phyloP scores from a whole-genome alignment of 2,888 invertebrate genomes.

The Tiliacea aurago region DNA sequence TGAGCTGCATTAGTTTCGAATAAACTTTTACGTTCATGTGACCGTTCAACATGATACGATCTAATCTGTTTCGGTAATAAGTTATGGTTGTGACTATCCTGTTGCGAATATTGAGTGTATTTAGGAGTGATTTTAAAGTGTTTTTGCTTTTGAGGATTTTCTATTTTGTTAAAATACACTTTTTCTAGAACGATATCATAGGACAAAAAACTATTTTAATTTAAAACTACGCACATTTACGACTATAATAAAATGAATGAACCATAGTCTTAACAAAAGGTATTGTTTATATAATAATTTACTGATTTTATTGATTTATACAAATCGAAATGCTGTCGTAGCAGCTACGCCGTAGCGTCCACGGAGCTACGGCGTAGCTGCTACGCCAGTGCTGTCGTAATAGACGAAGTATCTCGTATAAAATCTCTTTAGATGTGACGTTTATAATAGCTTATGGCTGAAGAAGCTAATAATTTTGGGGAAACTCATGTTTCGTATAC shows the following conservation, averaged over 20 bases:
- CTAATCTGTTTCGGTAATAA: slow-evolving; percentile 56
- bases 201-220: background rate
- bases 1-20: slow-evolving; percentile 45
- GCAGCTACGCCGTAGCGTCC: background rate
- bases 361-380: background rate
- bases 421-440: background rate
- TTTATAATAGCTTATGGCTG: background rate
- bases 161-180: background rate
- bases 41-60: slow-evolving; percentile 52
- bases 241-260: no score
- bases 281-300: background rate
- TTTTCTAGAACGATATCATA: no score
- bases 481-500: slow-evolving; percentile 5
- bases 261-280: background rate
- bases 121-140: background rate
- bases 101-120: slow-evolving; percentile 33
- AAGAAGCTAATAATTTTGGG: slow-evolving; percentile 33
- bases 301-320: background rate
- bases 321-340: background rate
- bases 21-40: slow-evolving; percentile 55
- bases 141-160: background rate
- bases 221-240: background rate
- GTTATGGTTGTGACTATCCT: slow-evolving; percentile 48
- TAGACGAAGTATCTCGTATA: background rate
- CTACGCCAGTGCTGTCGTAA: background rate